Percentiles rank a stretch among this genome's conserved stretches.
phyloP scores from a whole-genome alignment of 2,888 invertebrate genomes.

The Agrotis segetum region DNA sequence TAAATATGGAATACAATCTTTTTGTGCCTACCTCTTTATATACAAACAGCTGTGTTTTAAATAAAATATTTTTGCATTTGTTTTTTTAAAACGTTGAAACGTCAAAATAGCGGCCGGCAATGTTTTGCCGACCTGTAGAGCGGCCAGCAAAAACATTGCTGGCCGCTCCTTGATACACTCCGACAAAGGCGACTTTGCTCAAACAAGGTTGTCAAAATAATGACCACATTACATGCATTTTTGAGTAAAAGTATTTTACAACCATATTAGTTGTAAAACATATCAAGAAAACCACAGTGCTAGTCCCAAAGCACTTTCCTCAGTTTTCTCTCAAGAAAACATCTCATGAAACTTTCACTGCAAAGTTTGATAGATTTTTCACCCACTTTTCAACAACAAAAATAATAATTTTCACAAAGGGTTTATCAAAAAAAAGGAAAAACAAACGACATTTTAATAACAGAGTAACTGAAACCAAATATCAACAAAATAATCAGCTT shows the following conservation, averaged over 20 bases:
- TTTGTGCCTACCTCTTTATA: too few species aligned
- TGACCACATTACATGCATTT: too few species aligned
- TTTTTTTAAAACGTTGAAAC: too few species aligned
- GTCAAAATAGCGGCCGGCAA: too few species aligned
- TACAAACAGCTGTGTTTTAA: too few species aligned
- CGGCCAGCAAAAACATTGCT: too few species aligned
- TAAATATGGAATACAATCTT: too few species aligned
- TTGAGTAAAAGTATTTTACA: not conserved
- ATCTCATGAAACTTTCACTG: not conserved
- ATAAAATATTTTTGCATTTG: too few species aligned
- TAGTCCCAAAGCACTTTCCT: not conserved
- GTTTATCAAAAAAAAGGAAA: not conserved
- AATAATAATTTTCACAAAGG: not conserved
- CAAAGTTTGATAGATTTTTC: not conserved
- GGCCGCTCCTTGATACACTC: too few species aligned
- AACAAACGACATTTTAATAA: conserved; percentile 9
- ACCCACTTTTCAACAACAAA: not conserved
- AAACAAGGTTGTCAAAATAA: too few species aligned
- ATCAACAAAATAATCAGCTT: conserved; percentile 27
- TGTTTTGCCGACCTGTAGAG: too few species aligned
- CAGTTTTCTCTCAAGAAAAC: not conserved
- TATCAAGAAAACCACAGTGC: not conserved
- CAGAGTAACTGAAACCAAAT: conserved; percentile 27
- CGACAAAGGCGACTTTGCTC: too few species aligned
- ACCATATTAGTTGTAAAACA: not conserved